phyloP scores from a whole-genome alignment of 2,797 vertebrate genomes.

The Simalia tracyae region DNA sequence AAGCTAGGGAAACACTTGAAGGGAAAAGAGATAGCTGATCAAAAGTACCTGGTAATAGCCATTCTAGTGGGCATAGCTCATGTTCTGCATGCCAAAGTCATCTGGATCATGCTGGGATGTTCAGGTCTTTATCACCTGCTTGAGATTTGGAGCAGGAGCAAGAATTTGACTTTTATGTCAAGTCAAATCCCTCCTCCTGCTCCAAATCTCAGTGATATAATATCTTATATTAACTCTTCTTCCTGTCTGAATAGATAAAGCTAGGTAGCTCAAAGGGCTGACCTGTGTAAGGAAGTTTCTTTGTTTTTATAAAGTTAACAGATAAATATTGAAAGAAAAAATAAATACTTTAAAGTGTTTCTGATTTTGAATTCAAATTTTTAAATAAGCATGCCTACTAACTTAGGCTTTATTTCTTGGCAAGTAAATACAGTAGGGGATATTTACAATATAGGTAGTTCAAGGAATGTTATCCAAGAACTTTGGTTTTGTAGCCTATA shows the following conservation, averaged over 20 bases:
- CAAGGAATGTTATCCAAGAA: too few species aligned
- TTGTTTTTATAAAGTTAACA: too few species aligned
- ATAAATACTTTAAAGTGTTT: neutral
- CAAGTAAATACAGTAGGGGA: neutral
- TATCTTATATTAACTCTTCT: too few species aligned
- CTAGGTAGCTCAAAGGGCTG: too few species aligned
- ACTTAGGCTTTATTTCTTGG: neutral
- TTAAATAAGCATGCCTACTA: neutral
- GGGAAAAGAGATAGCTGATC: neutral
- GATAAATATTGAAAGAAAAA: too few species aligned
- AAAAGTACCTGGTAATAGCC: neutral
- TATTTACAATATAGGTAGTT: neutral
- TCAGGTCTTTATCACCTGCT: neutral
- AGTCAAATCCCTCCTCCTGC: too few species aligned
- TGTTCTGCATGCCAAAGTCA: neutral
- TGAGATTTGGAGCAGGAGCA: neutral
- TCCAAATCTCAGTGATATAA: too few species aligned
- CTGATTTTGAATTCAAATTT: neutral
- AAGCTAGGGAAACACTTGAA: neutral
- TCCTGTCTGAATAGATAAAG: too few species aligned
- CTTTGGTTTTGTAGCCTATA: neutral
- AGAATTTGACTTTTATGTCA: too few species aligned
- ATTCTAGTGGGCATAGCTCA: neutral
- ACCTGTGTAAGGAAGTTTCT: too few species aligned
- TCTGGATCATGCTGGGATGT: neutral